Conservation (phyloP, 2,888 invertebrate genomes). For the Diarsia mendica region DNA sequence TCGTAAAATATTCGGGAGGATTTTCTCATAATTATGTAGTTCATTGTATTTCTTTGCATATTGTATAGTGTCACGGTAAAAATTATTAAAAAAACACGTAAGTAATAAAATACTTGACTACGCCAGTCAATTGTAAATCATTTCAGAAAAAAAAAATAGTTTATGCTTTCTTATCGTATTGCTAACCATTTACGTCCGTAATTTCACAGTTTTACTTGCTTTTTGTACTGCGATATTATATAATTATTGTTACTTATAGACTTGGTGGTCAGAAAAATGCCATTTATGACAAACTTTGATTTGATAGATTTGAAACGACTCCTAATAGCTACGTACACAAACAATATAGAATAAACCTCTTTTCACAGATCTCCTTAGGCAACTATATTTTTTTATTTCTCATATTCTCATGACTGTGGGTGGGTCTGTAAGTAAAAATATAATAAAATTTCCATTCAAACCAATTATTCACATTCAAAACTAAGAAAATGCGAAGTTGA, state of each 20-base stretch:
- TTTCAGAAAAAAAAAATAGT: slow-evolving; percentile 18
- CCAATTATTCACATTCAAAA: no score
- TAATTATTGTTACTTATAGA: no score
- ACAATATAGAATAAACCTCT: no score
- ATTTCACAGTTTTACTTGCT: slow-evolving; percentile 53
- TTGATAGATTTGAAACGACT: background rate
- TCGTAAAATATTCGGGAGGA: background rate
- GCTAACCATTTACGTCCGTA: slow-evolving; percentile 10
- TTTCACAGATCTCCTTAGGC: background rate
- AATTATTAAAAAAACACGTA: background rate
- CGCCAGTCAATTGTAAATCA: background rate
- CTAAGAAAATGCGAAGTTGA: no score
- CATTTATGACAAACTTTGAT: background rate
- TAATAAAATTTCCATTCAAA: no score
- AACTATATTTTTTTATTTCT: no score
- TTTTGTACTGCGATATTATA: slow-evolving; percentile 7
- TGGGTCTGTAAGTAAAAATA: no score
- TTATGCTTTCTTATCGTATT: slow-evolving; percentile 50
- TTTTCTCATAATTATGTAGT: background rate
- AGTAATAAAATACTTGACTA: background rate
- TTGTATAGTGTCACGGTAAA: background rate
- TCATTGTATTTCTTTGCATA: background rate
- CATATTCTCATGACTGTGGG: no score
- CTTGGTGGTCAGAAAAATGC: background rate
- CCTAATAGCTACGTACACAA: no score